These are phyloP conservation scores for Lethrus apterus DNA, from an alignment of 1,140 invertebrate species.

Conservation along the genomic window DNA sequence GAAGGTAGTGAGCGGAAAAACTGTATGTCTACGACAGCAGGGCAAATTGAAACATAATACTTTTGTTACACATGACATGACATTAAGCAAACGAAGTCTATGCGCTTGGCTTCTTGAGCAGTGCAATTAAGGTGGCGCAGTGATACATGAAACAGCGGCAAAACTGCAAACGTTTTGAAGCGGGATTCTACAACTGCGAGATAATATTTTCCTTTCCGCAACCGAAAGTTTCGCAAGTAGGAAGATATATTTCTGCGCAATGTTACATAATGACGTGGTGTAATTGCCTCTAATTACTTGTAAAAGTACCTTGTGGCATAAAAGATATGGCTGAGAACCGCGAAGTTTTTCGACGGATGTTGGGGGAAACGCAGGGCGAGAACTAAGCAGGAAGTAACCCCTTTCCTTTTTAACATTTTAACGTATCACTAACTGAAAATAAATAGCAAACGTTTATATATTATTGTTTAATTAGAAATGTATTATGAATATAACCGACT, in stretches of 20 bases:
- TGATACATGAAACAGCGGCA: neutral
- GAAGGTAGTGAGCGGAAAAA: constrained; percentile 2
- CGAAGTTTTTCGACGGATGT: constrained; percentile 31
- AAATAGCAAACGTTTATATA: constrained; percentile 8
- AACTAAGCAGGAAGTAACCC: no score
- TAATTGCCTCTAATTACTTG: constrained; percentile 45
- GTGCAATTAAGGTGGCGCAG: constrained; percentile 6
- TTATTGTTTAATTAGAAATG: no score
- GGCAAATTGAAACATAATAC: constrained; percentile 29
- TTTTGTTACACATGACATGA: constrained; percentile 39
- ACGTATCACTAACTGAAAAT: constrained; percentile 7
- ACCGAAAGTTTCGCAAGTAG: constrained; percentile 25
- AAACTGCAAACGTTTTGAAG: no score
- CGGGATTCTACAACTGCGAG: constrained; percentile 3
- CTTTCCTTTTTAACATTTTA: no score
- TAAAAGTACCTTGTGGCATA: constrained; percentile 44
- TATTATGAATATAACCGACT: no score
- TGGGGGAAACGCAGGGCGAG: no score
- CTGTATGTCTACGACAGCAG: constrained; percentile 6
- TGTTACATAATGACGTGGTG: constrained; percentile 40
- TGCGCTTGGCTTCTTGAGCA: no score
- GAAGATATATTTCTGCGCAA: constrained; percentile 37
- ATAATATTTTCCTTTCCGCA: constrained; percentile 25
- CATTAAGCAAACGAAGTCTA: constrained; percentile 39
- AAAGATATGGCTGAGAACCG: constrained; percentile 35